Conservation (phyloP, 1,140 invertebrate genomes). For the Adelges cooleyi region DNA sequence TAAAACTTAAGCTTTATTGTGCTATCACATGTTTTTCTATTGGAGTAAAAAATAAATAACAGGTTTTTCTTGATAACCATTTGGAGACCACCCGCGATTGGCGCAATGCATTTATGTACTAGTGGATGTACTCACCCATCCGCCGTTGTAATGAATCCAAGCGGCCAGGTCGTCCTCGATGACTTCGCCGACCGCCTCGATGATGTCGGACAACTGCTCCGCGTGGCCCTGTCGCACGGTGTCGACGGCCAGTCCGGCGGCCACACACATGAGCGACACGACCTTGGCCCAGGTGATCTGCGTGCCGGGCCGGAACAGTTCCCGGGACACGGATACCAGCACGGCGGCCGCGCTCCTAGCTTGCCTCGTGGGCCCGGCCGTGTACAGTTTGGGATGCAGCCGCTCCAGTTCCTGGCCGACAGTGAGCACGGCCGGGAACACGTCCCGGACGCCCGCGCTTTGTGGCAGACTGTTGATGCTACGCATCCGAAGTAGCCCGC, state of each 20-base stretch:
- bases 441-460: constrained; percentile 47
- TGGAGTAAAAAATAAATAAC: too few relatives aligned
- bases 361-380: constrained; percentile 33
- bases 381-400: constrained; percentile 45
- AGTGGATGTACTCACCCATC: constrained; percentile 58
- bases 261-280: constrained; percentile 53
- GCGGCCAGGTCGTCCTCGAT: constrained; percentile 52
- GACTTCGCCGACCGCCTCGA: constrained; percentile 49
- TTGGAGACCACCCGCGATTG: too few relatives aligned
- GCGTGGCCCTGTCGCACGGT: constrained; percentile 53
- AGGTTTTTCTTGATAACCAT: too few relatives aligned
- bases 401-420: constrained; percentile 53
- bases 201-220: constrained; percentile 50
- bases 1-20: too few relatives aligned
- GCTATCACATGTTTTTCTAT: too few relatives aligned
- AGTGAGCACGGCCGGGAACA: constrained; percentile 51
- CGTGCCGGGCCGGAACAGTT: constrained; percentile 30
- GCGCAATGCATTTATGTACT: too few relatives aligned
- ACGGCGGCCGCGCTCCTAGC: constrained; percentile 41
- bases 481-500: constrained; percentile 50
- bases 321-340: constrained; percentile 43
- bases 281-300: constrained; percentile 56
- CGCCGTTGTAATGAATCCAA: constrained; percentile 59
- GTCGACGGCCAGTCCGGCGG: constrained; percentile 56
- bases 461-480: constrained; percentile 52